Conservation (phyloP, 2,113 vertebrate genomes). For the Phyllopteryx taeniolatus region DNA sequence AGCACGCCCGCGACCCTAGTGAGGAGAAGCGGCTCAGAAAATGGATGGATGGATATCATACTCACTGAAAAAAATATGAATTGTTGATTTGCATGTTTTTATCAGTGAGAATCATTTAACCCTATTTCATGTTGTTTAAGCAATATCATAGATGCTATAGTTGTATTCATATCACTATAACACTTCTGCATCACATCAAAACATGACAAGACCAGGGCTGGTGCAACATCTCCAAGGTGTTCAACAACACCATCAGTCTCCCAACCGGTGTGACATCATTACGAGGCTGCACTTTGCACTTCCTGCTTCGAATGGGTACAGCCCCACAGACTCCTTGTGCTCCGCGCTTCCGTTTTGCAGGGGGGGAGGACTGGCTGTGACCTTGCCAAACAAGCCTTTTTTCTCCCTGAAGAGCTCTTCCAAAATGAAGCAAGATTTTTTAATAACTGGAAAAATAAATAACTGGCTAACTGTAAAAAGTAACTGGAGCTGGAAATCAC, state of each 20-base stretch:
- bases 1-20: no score
- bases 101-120: background rate
- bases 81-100: background rate
- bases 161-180: no score
- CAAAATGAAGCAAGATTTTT: background rate
- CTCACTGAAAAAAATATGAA: no score
- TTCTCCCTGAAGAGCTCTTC: slow-evolving; percentile 14
- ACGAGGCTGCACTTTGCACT: slow-evolving; percentile 68
- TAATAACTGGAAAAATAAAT: background rate
- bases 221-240: no score
- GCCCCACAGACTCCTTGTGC: slow-evolving; percentile 53
- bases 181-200: background rate
- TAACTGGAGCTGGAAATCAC: background rate
- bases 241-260: slow-evolving; percentile 39
- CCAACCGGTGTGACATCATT: slow-evolving; percentile 47
- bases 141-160: background rate
- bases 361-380: slow-evolving; percentile 58
- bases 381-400: slow-evolving; percentile 53
- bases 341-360: slow-evolving; percentile 59
- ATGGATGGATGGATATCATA: no score
- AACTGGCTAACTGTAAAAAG: background rate
- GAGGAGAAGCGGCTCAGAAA: no score
- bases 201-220: slow-evolving; percentile 9
- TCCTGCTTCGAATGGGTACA: slow-evolving; percentile 68
- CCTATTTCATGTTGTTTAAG: background rate